Evolutionary conservation across 1,140 invertebrate species (phyloP).

Genomic region (Zaprionus africanus): DNA sequence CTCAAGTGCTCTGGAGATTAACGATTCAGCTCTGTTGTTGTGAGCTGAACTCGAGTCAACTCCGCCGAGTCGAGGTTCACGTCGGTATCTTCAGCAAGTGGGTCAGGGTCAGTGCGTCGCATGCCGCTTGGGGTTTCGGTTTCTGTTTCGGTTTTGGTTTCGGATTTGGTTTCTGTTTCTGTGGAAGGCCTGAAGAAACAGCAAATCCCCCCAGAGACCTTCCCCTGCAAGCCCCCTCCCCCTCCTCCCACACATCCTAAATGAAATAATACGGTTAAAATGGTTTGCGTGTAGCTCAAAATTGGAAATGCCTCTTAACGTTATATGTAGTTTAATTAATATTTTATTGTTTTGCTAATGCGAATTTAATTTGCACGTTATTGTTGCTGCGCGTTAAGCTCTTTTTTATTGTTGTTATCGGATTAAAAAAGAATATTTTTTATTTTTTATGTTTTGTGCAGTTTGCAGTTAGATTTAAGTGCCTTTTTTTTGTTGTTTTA

Average conservation of each 20-base stretch:
- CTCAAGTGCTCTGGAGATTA: conserved; percentile 75
- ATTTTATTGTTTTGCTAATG: conserved; percentile 60
- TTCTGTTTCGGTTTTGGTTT: too few species aligned
- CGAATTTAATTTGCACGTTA: conserved; percentile 57
- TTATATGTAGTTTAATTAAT: conserved; percentile 64
- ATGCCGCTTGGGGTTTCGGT: conserved; percentile 57
- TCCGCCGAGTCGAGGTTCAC: conserved; percentile 23
- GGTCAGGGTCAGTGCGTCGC: conserved; percentile 74
- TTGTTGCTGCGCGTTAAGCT: conserved; percentile 34
- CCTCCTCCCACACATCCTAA: not conserved
- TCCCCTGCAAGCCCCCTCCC: not conserved
- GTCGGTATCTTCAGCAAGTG: conserved; percentile 72
- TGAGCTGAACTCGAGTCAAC: conserved; percentile 23
- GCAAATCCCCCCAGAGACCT: not conserved
- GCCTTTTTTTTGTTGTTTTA: too few species aligned
- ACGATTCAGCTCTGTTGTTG: conserved; percentile 48
- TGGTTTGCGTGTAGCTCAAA: conserved; percentile 53
- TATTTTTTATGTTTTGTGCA: not conserved
- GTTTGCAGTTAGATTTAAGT: not conserved
- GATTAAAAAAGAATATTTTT: not conserved
- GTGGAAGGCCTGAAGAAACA: conserved; percentile 29
- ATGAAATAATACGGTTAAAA: conserved; percentile 31
- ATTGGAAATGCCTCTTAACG: conserved; percentile 47
- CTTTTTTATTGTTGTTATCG: conserved; percentile 10
- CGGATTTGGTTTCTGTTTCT: conserved; percentile 45